A percentile compares a stretch with the other conserved stretches of the same genome.
Evolutionary conservation across 2,888 invertebrate genomes (phyloP).

Genomic region (Conchocele bisecta): DNA sequence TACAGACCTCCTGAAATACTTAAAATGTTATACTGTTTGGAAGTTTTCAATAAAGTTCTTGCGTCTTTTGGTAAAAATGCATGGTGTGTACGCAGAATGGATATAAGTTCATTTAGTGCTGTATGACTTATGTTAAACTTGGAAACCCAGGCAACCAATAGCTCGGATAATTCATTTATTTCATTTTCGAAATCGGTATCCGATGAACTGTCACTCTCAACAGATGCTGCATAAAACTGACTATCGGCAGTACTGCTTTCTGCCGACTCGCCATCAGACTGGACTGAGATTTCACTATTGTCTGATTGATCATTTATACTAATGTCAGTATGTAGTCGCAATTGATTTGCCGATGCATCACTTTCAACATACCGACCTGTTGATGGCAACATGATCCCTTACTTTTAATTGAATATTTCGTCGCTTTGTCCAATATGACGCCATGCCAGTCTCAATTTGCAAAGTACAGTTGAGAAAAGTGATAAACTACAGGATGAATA

Average conservation of each 20-base stretch:
- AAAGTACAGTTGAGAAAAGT: too few species aligned
- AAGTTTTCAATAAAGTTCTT: slow-evolving; percentile 31
- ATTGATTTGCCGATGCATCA: not conserved
- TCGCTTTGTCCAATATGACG: too few species aligned
- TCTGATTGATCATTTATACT: not conserved
- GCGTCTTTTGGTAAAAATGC: slow-evolving; percentile 28
- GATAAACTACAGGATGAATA: too few species aligned
- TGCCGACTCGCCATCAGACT: not conserved
- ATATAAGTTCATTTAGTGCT: slow-evolving; percentile 17
- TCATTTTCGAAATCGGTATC: not conserved
- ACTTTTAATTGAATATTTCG: too few species aligned
- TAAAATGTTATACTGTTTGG: slow-evolving; percentile 12
- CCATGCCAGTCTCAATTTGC: too few species aligned
- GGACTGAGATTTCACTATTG: not conserved
- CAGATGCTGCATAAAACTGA: not conserved
- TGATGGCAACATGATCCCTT: too few species aligned
- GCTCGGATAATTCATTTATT: not conserved
- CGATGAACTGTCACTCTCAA: not conserved
- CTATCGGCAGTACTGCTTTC: not conserved
- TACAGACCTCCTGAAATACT: slow-evolving; percentile 30
- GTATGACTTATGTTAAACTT: slow-evolving; percentile 16
- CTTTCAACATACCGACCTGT: not conserved
- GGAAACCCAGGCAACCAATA: slow-evolving; percentile 8
- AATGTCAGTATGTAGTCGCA: not conserved
- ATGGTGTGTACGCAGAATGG: slow-evolving; percentile 12